A percentile compares a stretch with the other conserved stretches of the same genome.
phyloP scores from a whole-genome alignment of 2,113 vertebrate species.

The Vulpes lagopus region DNA sequence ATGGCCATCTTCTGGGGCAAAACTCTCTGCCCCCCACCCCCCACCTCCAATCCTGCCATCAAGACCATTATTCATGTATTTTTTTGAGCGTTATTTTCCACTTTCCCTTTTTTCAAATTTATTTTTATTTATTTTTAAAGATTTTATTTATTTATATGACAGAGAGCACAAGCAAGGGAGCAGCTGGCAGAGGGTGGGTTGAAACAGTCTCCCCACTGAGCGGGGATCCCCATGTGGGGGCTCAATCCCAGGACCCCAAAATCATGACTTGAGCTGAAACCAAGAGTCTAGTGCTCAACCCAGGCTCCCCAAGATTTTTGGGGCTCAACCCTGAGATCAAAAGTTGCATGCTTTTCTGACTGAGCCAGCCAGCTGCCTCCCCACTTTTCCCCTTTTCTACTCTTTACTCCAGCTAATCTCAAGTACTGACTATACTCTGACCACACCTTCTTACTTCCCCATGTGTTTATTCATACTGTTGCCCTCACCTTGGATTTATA shows the following conservation, averaged over 20 bases:
- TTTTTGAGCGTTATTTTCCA: slow-evolving; percentile 12
- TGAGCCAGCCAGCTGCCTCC: neutral
- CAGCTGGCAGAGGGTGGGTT: no score
- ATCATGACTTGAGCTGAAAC: neutral
- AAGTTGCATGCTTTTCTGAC: neutral
- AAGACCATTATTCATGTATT: neutral
- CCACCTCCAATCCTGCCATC: neutral
- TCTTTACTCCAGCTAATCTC: slow-evolving; percentile 22
- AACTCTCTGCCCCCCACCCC: neutral
- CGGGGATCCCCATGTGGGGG: no score
- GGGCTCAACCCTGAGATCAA: neutral
- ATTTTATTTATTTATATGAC: neutral
- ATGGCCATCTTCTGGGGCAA: neutral
- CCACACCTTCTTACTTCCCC: neutral
- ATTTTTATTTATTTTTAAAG: neutral
- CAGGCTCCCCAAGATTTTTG: neutral
- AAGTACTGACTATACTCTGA: neutral
- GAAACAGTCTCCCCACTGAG: no score
- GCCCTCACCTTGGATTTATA: slow-evolving; percentile 39
- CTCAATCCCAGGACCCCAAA: neutral
- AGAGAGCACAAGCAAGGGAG: neutral
- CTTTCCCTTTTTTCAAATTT: neutral
- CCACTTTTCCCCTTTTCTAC: neutral
- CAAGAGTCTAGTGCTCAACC: neutral
- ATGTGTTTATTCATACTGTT: neutral